phyloP scores from a whole-genome alignment of 1,140 invertebrate genomes.

The Polyergus mexicanus region DNA sequence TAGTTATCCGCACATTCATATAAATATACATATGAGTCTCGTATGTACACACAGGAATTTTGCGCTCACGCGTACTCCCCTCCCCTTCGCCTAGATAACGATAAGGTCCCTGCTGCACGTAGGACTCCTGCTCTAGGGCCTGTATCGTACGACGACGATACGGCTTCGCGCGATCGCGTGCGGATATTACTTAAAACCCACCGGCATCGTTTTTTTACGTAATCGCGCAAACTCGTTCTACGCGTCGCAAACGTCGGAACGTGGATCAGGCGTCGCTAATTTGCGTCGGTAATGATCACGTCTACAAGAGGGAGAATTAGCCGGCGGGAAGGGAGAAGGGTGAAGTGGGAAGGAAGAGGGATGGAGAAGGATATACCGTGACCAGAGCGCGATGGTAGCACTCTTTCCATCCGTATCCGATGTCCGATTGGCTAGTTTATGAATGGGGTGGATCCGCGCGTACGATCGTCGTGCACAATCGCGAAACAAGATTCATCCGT shows the following conservation, averaged over 20 bases:
- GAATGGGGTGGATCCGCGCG: constrained; percentile 64
- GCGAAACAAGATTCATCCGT: constrained; percentile 73
- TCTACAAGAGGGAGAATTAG: constrained; percentile 70
- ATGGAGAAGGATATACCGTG: not conserved
- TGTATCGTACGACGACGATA: constrained; percentile 1
- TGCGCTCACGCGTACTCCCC: not conserved
- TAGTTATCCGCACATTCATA: not conserved
- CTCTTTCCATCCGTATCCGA: constrained; percentile 64
- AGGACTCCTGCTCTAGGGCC: not conserved
- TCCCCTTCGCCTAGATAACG: not conserved
- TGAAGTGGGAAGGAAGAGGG: not conserved
- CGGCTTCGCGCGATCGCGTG: constrained; percentile 33
- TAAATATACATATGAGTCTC: not conserved
- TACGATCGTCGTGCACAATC: constrained; percentile 63
- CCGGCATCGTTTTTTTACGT: constrained; percentile 62
- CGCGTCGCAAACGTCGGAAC: constrained; percentile 54
- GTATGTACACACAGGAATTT: not conserved
- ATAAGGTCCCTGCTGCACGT: not conserved
- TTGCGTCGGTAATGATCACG: constrained; percentile 70
- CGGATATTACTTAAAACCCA: constrained; percentile 47
- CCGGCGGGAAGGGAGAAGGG: constrained; percentile 30
- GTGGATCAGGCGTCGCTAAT: constrained; percentile 74
- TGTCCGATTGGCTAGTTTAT: constrained; percentile 64
- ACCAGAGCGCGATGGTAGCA: not conserved
- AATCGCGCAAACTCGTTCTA: constrained; percentile 68